These are phyloP conservation scores for Mormyrus iriodes DNA, from an alignment of 2,113 vertebrate species.

Conservation along the genomic window DNA sequence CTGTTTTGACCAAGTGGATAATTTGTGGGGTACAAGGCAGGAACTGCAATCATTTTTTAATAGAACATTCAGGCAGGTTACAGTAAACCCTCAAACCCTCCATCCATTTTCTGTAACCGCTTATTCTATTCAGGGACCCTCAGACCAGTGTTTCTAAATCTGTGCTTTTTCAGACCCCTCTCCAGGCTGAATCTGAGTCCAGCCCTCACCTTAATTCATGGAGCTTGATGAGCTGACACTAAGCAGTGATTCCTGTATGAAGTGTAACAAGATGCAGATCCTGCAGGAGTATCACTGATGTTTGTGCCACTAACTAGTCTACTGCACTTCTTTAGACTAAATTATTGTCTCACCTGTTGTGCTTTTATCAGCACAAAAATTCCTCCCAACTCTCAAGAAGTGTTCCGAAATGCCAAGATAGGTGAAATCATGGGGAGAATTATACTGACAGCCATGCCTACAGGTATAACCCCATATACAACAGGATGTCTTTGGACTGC, in stretches of 20 bases:
- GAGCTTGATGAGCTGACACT: background rate
- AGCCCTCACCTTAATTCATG: background rate
- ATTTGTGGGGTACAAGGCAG: background rate
- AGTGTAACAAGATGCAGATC: background rate
- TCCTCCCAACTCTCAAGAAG: background rate
- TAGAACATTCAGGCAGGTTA: background rate
- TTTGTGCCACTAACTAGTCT: background rate
- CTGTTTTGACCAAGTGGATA: background rate
- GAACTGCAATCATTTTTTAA: background rate
- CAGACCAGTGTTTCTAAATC: background rate
- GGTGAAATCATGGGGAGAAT: background rate
- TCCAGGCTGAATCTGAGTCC: background rate
- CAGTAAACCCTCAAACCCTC: background rate
- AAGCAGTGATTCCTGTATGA: too few species aligned
- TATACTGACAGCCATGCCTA: background rate
- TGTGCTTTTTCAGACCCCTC: background rate
- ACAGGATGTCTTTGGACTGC: background rate
- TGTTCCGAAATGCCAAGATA: background rate
- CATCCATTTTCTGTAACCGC: background rate
- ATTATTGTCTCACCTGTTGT: background rate
- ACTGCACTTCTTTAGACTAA: background rate
- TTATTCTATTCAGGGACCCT: background rate
- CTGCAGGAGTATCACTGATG: background rate
- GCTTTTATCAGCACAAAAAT: background rate
- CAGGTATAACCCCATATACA: background rate